Percentiles rank a stretch among this genome's conserved stretches.
Conservation (phyloP, 1,140 invertebrate genomes). For the Trissolcus basalis region DNA sequence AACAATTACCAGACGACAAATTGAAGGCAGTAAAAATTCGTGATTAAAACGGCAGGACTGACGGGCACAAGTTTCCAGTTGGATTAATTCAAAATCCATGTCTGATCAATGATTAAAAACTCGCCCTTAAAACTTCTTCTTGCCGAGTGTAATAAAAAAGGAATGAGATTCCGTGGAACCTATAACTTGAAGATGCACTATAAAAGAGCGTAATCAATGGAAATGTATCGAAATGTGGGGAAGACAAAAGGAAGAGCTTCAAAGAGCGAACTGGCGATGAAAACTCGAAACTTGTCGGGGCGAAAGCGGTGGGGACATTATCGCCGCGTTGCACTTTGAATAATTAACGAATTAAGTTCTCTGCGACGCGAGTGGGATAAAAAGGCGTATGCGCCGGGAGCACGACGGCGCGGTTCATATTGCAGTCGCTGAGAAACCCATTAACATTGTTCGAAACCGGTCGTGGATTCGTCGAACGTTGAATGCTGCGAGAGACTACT, state of each 20-base stretch:
- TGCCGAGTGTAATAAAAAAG: constrained; percentile 21
- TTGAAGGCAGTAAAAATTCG: too few species aligned
- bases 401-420: constrained; percentile 39
- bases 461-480: constrained; percentile 28
- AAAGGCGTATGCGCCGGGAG: constrained; percentile 38
- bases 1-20: too few species aligned
- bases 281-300: constrained; percentile 55
- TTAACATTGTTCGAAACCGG: constrained; percentile 45
- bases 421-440: constrained; percentile 42
- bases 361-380: constrained; percentile 40
- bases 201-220: constrained; percentile 59
- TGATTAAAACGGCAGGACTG: too few species aligned
- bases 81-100: constrained; percentile 26
- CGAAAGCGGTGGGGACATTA: constrained; percentile 57
- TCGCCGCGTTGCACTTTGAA: constrained; percentile 64
- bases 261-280: constrained; percentile 46
- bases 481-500: constrained; percentile 6
- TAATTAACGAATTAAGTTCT: constrained; percentile 68
- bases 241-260: constrained; percentile 43
- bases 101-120: constrained; percentile 47
- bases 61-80: background rate
- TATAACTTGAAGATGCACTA: constrained; percentile 31
- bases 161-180: constrained; percentile 38
- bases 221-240: constrained; percentile 55
- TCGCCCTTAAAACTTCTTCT: background rate